phyloP scores from a whole-genome alignment of 2,888 invertebrate genomes.

The Diadromus collaris region DNA sequence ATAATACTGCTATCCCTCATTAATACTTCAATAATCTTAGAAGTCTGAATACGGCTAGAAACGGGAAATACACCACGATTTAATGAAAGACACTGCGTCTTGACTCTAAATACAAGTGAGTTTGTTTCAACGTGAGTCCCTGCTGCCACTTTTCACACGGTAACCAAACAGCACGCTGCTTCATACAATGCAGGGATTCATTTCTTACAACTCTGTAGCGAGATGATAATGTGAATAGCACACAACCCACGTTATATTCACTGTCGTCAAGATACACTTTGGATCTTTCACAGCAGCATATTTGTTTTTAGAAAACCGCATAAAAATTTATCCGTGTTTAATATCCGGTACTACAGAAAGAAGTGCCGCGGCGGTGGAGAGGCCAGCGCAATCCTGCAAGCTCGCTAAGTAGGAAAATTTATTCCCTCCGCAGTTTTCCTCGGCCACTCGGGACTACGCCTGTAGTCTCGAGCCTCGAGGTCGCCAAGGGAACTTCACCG shows the following conservation, averaged over 20 bases:
- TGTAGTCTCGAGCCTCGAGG: conserved; percentile 19
- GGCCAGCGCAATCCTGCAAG: not conserved
- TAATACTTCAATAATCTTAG: no score
- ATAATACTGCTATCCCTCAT: no score
- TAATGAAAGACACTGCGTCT: no score
- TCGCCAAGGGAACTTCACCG: conserved; percentile 36
- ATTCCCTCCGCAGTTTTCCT: conserved; percentile 44
- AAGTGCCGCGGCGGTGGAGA: not conserved
- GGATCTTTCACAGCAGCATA: not conserved
- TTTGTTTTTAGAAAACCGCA: not conserved
- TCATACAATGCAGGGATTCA: no score
- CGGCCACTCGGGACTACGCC: conserved; percentile 18
- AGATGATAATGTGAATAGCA: not conserved
- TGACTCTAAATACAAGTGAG: no score
- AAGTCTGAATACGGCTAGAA: no score
- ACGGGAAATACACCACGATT: no score
- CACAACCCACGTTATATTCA: not conserved
- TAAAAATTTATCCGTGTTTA: not conserved
- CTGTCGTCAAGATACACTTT: not conserved
- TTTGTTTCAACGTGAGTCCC: no score
- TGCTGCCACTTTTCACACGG: no score
- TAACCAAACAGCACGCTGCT: no score
- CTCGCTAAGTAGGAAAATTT: conserved; percentile 19
- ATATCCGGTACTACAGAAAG: not conserved
- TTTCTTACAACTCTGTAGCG: not conserved